A percentile compares a stretch with the other conserved stretches of the same genome.
Evolutionary conservation across 1,140 invertebrate species (phyloP).

Genomic region (Brachionus plicatilis): DNA sequence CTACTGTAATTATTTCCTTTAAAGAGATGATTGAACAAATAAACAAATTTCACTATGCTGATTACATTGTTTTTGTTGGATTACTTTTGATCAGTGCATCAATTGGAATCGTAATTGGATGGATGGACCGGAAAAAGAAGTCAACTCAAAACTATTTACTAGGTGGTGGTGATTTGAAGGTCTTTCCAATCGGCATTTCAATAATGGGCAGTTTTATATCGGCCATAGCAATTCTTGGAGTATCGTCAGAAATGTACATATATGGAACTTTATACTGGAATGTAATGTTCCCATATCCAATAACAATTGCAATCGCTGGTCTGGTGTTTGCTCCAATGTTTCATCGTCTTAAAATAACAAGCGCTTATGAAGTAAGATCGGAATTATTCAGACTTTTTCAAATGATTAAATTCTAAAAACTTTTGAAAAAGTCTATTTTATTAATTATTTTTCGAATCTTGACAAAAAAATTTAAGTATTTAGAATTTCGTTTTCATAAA

Average conservation of each 20-base stretch:
- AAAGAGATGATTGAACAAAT: neutral
- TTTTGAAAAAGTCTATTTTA: neutral
- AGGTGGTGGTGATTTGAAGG: constrained; percentile 34
- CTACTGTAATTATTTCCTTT: neutral
- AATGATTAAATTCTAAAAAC: neutral
- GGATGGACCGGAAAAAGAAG: neutral
- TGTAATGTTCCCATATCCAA: constrained; percentile 41
- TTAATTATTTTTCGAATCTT: neutral
- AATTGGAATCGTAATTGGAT: neutral
- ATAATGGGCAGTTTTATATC: constrained; percentile 54
- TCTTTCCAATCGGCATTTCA: constrained; percentile 50
- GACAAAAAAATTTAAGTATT: constrained; percentile 57
- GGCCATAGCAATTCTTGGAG: constrained; percentile 56
- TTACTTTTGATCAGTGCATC: neutral
- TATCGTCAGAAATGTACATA: constrained; percentile 50
- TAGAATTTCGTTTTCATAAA: constrained; percentile 29
- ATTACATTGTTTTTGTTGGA: constrained; percentile 24
- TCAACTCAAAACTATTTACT: constrained; percentile 31
- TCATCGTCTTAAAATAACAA: constrained; percentile 50
- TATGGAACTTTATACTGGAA: constrained; percentile 47
- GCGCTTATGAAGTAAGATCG: constrained; percentile 46
- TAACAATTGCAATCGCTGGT: constrained; percentile 41
- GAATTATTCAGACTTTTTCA: neutral
- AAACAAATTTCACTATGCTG: constrained; percentile 6
- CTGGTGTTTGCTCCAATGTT: constrained; percentile 51